Percentiles rank a stretch among this genome's conserved stretches.
Evolutionary conservation across 2,888 invertebrate genomes (phyloP).

Genomic region (Eledona agricola): DNA sequence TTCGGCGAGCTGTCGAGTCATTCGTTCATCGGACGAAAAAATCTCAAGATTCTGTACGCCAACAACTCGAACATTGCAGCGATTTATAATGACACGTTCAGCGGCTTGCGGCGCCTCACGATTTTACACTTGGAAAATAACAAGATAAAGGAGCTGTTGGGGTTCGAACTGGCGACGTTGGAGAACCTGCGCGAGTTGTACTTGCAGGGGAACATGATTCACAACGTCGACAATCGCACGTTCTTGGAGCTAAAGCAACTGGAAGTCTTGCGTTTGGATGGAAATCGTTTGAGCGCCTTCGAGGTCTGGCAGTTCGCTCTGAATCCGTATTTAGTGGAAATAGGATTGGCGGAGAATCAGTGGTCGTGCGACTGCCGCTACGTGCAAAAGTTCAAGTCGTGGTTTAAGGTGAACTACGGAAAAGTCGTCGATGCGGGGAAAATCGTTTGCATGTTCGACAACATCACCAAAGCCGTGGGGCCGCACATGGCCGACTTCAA

Average conservation of each 20-base stretch:
- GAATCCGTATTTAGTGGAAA: constrained; percentile 88
- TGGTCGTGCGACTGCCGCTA: constrained; percentile 94
- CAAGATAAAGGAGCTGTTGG: constrained; percentile 78
- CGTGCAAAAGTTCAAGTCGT: constrained; percentile 79
- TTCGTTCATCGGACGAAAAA: constrained; percentile 91
- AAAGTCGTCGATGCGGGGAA: constrained; percentile 82
- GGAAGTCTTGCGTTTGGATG: constrained; percentile 85
- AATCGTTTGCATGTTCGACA: constrained; percentile 80
- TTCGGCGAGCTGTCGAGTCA: constrained; percentile 88
- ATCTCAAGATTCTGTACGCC: constrained; percentile 84
- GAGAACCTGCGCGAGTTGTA: constrained; percentile 86
- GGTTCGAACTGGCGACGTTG: constrained; percentile 83
- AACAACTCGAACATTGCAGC: constrained; percentile 88
- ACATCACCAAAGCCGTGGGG: constrained; percentile 75
- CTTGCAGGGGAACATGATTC: constrained; percentile 85
- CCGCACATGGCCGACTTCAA: constrained; percentile 80
- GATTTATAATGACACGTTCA: constrained; percentile 90
- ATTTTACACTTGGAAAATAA: constrained; percentile 90
- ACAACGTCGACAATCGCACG: constrained; percentile 84
- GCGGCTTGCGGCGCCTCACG: constrained; percentile 80
- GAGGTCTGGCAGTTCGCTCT: constrained; percentile 85
- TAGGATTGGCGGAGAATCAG: constrained; percentile 83
- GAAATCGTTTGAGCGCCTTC: constrained; percentile 82
- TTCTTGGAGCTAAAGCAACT: constrained; percentile 82
- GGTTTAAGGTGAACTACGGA: constrained; percentile 80